A percentile compares a stretch with the other conserved stretches of the same genome.
phyloP scores from a whole-genome alignment of 2,113 vertebrate genomes.

The Aegithalos caudatus region DNA sequence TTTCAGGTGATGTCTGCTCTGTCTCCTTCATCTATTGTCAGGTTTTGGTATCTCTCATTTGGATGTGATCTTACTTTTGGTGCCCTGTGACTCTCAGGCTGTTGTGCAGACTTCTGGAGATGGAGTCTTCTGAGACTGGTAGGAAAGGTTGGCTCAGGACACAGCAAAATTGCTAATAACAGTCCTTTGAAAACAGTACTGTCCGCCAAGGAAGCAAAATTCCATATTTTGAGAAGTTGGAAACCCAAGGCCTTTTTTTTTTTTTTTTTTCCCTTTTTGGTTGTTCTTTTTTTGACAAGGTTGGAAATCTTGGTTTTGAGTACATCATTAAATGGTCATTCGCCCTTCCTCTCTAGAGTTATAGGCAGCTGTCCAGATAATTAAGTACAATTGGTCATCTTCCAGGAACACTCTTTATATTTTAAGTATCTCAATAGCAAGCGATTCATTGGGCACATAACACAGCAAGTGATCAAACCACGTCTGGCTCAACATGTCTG shows the following conservation, averaged over 20 bases:
- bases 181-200: background rate
- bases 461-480: conserved; percentile 2
- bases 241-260: background rate
- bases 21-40: background rate
- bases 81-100: background rate
- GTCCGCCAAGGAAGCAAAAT: background rate
- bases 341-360: background rate
- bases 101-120: background rate
- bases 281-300: background rate
- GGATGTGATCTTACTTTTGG: background rate
- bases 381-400: background rate
- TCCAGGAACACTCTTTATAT: background rate
- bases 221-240: background rate
- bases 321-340: background rate
- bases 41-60: background rate
- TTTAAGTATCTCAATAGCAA: background rate
- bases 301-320: background rate
- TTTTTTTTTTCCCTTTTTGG: no score
- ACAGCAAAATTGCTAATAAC: background rate
- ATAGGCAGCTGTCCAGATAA: background rate
- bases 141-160: background rate
- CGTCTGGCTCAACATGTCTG: background rate
- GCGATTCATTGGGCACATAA: background rate
- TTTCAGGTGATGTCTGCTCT: background rate
- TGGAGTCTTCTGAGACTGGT: background rate